Conservation (phyloP, 2,888 invertebrate species). For the Lottia gigantea region DNA sequence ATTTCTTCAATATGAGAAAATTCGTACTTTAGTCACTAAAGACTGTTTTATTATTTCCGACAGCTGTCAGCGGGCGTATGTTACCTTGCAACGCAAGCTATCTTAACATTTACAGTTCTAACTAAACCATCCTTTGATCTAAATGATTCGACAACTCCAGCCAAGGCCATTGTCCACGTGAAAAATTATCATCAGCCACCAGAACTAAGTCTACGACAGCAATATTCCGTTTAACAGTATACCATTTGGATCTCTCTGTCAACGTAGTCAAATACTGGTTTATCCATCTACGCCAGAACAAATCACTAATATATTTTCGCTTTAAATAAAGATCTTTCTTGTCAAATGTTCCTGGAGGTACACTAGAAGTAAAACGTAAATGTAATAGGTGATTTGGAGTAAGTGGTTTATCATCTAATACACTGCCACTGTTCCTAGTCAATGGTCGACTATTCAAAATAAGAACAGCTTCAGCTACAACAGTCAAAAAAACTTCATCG, state of each 20-base stretch:
- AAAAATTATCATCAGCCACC: too few species aligned
- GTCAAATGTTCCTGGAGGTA: slow-evolving; percentile 25
- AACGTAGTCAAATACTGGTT: background rate
- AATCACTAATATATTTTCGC: background rate
- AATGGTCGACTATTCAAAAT: slow-evolving; percentile 30
- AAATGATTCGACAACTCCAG: too few species aligned
- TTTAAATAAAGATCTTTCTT: slow-evolving; percentile 6
- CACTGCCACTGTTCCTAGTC: slow-evolving; percentile 13
- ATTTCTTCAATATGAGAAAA: too few species aligned
- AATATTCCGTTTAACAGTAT: slow-evolving; percentile 1
- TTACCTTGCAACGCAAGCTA: too few species aligned
- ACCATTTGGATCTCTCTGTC: background rate
- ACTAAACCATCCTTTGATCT: too few species aligned
- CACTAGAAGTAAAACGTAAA: slow-evolving; percentile 8
- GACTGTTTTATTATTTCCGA: too few species aligned
- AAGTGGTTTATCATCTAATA: slow-evolving; percentile 28
- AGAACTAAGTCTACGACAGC: background rate
- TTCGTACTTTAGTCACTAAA: too few species aligned
- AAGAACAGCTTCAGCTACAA: slow-evolving; percentile 29
- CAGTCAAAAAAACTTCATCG: slow-evolving; percentile 30
- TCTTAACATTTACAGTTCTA: too few species aligned
- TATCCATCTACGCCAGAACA: slow-evolving; percentile 4
- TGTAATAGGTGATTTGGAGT: slow-evolving; percentile 59
- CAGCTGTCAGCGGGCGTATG: too few species aligned
- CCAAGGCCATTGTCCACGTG: too few species aligned